Conservation (phyloP, 2,113 vertebrate genomes). For the Manacus vitellinus region DNA sequence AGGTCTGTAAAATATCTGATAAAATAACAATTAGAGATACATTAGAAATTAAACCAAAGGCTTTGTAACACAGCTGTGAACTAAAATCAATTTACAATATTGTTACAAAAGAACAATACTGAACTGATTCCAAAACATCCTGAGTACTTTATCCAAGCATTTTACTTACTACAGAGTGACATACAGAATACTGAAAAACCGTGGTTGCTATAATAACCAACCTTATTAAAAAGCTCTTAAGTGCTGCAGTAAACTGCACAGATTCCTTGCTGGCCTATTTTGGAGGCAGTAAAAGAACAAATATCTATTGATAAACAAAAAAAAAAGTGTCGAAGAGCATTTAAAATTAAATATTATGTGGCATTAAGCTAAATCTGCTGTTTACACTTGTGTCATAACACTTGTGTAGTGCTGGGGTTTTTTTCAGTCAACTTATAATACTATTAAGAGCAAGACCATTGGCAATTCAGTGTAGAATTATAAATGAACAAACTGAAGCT, state of each 20-base stretch:
- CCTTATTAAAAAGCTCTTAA: slow-evolving; percentile 6
- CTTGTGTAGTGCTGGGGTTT: rapidly evolving
- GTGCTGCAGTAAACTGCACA: background rate
- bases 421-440: background rate
- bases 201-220: background rate
- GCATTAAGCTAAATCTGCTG: background rate
- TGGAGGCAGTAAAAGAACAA: background rate
- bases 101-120: background rate
- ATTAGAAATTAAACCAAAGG: background rate
- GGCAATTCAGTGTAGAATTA: background rate
- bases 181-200: background rate
- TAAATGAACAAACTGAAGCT: background rate
- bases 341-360: background rate
- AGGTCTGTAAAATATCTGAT: background rate
- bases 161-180: background rate
- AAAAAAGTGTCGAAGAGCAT: background rate
- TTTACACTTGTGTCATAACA: background rate
- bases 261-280: background rate
- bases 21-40: background rate
- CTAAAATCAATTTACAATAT: background rate
- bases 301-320: background rate
- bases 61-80: background rate
- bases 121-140: background rate
- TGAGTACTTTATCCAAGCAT: background rate
- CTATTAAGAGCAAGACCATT: background rate